Evolutionary conservation across 2,888 invertebrate genomes (phyloP).

Genomic region (Melanargia galathea): DNA sequence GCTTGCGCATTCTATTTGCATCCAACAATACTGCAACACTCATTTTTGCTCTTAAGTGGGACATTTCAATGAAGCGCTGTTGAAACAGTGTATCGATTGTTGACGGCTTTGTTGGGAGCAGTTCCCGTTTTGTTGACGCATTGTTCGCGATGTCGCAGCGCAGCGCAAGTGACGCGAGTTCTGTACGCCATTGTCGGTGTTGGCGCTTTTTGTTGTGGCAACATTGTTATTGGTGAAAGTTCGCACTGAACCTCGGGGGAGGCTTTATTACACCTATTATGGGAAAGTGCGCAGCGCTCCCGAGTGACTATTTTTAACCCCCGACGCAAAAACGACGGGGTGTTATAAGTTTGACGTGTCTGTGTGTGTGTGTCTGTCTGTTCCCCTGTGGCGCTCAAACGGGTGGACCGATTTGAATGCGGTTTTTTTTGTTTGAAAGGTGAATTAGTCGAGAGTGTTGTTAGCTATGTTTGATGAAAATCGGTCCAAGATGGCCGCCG

Average conservation of each 20-base stretch:
- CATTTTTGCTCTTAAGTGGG: slow-evolving; percentile 68
- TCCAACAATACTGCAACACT: slow-evolving; percentile 62
- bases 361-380: too few species aligned
- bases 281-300: too few species aligned
- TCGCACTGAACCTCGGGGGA: not conserved
- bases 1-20: slow-evolving; percentile 72
- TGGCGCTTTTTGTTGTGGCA: slow-evolving; percentile 15
- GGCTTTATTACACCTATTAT: not conserved
- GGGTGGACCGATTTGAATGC: too few species aligned
- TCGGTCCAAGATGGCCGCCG: too few species aligned
- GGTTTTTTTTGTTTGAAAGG: too few species aligned
- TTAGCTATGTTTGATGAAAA: too few species aligned
- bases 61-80: slow-evolving; percentile 49
- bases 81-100: slow-evolving; percentile 45
- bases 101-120: slow-evolving; percentile 43
- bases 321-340: too few species aligned
- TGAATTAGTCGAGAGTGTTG: too few species aligned
- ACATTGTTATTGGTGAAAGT: not conserved
- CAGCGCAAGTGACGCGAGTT: slow-evolving; percentile 36
- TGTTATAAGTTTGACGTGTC: too few species aligned
- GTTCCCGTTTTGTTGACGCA: slow-evolving; percentile 43
- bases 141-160: slow-evolving; percentile 37
- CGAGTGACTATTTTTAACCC: too few species aligned
- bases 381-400: too few species aligned
- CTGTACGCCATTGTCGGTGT: slow-evolving; percentile 18